A percentile compares a stretch with the other conserved stretches of the same genome.
phyloP scores from a whole-genome alignment of 2,113 vertebrate genomes.

The Lonchura striata region DNA sequence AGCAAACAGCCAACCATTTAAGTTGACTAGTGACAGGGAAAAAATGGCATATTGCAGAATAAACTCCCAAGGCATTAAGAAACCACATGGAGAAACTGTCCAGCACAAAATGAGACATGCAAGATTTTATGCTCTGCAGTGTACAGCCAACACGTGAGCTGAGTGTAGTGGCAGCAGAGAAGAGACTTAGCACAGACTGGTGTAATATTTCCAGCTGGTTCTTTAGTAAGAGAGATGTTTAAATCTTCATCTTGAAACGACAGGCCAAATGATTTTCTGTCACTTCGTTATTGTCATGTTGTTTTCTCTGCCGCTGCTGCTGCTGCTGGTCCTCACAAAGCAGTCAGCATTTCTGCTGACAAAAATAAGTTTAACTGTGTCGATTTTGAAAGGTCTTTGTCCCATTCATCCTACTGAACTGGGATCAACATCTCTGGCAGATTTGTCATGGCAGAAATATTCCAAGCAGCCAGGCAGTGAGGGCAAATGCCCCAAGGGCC shows the following conservation, averaged over 20 bases:
- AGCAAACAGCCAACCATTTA: not conserved
- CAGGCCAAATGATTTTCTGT: not conserved
- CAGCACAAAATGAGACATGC: not conserved
- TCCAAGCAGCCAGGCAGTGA: not conserved
- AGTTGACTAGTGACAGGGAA: not conserved
- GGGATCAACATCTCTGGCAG: not conserved
- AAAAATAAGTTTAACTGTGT: not conserved
- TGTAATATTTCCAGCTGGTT: not conserved
- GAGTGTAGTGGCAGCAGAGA: not conserved
- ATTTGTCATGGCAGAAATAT: not conserved
- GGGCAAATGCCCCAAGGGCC: not conserved
- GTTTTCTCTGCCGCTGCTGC: not conserved
- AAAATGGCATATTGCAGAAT: not conserved
- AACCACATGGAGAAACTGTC: not conserved
- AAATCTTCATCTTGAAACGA: not conserved
- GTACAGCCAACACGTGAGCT: not conserved
- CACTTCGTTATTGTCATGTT: accelerated
- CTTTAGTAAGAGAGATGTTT: not conserved
- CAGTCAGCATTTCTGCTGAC: not conserved
- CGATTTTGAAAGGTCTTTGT: not conserved
- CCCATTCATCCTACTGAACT: not conserved
- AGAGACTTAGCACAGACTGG: not conserved
- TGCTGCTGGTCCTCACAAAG: not conserved
- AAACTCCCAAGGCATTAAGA: not conserved
- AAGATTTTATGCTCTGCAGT: not conserved